These are phyloP conservation scores for Heteromyza rotundicornis DNA, from an alignment of 2,888 invertebrate species.

Conservation along the genomic window DNA sequence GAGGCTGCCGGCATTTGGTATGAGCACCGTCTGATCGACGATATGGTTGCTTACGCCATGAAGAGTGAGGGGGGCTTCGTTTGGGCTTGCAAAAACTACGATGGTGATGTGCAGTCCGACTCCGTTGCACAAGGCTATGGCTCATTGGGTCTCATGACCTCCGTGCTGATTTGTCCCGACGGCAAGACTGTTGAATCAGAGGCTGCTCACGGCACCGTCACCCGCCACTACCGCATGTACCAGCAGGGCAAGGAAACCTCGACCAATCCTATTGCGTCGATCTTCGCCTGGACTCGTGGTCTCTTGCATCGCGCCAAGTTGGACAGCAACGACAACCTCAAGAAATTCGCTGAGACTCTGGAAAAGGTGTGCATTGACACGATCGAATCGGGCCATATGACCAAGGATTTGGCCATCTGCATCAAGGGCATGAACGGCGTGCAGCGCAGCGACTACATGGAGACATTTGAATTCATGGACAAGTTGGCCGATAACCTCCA, in stretches of 20 bases:
- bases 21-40: constrained; percentile 97
- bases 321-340: constrained; percentile 80
- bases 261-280: constrained; percentile 98
- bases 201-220: constrained; percentile 97
- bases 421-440: constrained; percentile 88
- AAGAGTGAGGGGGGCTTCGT: constrained; percentile 99
- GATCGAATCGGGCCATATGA: constrained; percentile 94
- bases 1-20: constrained; percentile 94
- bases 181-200: constrained; percentile 98
- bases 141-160: constrained; percentile 97
- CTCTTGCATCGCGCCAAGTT: constrained; percentile 92
- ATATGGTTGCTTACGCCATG: constrained; percentile 98
- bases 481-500: constrained; percentile 90
- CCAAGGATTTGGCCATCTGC: constrained; percentile 98
- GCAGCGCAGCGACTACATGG: constrained; percentile 82
- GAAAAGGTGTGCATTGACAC: constrained; percentile 93
- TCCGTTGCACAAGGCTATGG: constrained; percentile 97
- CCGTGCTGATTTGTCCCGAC: constrained; percentile 95
- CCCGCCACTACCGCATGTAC: constrained; percentile 87
- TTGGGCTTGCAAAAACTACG: constrained; percentile 99
- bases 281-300: constrained; percentile 98
- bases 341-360: constrained; percentile 82
- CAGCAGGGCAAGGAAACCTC: constrained; percentile 97
- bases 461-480: constrained; percentile 96
- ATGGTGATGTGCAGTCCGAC: constrained; percentile 98